A percentile compares a stretch with the other conserved stretches of the same genome.
Conservation (phyloP, 2,113 vertebrate species). For the Phycodurus eques region DNA sequence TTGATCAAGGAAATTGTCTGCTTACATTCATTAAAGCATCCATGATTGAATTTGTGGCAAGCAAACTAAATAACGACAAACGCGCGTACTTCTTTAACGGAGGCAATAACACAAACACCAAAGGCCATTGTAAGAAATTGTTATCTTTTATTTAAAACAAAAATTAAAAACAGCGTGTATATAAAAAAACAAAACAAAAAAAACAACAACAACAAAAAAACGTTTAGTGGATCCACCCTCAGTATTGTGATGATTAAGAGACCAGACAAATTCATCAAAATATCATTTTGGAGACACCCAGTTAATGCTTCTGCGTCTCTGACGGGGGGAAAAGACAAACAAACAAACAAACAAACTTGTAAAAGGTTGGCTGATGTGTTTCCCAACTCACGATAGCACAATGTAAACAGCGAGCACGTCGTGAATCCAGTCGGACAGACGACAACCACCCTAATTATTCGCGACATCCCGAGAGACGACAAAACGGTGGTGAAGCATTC, state of each 20-base stretch:
- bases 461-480: slow-evolving; percentile 1
- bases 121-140: not conserved
- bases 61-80: not conserved
- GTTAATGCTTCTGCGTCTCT: slow-evolving; percentile 13
- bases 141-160: slow-evolving; percentile 56
- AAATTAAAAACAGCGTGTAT: slow-evolving; percentile 63
- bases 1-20: too few relatives aligned
- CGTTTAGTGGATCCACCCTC: slow-evolving; percentile 49
- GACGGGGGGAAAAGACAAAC: not conserved
- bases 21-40: too few relatives aligned
- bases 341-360: not conserved
- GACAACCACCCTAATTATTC: not conserved
- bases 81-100: not conserved
- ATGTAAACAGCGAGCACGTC: not conserved
- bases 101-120: not conserved
- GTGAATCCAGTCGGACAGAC: not conserved
- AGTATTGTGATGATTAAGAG: slow-evolving; percentile 34
- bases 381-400: not conserved
- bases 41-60: not conserved
- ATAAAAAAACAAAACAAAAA: slow-evolving; percentile 55
- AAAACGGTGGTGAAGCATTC: slow-evolving; percentile 31
- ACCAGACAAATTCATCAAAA: slow-evolving; percentile 35
- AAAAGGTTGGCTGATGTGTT: not conserved
- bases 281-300: slow-evolving; percentile 31
- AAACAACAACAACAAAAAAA: not conserved